Evolutionary conservation across 2,113 vertebrate genomes (phyloP).

Genomic region (Forbesichthys agassizii): DNA sequence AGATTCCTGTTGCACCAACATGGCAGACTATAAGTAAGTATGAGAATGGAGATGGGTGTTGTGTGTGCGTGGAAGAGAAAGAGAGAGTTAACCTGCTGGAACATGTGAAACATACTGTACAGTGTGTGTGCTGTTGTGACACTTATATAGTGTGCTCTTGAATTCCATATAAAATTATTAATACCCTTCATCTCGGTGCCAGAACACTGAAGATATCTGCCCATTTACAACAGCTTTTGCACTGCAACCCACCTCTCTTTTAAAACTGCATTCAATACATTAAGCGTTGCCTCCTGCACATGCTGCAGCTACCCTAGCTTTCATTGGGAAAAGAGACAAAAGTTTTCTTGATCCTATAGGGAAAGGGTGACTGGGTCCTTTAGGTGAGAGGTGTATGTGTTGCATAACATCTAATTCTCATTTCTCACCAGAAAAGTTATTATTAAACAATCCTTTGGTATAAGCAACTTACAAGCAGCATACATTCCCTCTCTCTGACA

Average conservation of each 20-base stretch:
- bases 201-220: conserved; percentile 38
- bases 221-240: conserved; percentile 31
- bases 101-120: neutral
- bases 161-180: conserved; percentile 50
- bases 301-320: neutral
- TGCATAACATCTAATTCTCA: neutral
- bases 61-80: neutral
- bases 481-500: neutral
- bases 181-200: conserved; percentile 37
- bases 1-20: conserved; percentile 55
- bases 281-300: too few relatives aligned
- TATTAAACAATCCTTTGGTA: neutral
- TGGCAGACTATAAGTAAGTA: conserved; percentile 74
- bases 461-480: neutral
- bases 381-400: neutral
- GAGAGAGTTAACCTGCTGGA: neutral
- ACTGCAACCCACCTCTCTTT: neutral
- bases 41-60: neutral
- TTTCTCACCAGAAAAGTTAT: too few relatives aligned
- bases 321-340: conserved; percentile 12
- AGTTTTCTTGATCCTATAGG: conserved; percentile 25
- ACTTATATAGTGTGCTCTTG: conserved; percentile 30
- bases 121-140: conserved; percentile 16
- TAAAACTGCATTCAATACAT: too few relatives aligned
- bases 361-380: neutral